These are phyloP conservation scores for Lasioglossum vierecki DNA, from an alignment of 2,888 invertebrate species.

Conservation along the genomic window DNA sequence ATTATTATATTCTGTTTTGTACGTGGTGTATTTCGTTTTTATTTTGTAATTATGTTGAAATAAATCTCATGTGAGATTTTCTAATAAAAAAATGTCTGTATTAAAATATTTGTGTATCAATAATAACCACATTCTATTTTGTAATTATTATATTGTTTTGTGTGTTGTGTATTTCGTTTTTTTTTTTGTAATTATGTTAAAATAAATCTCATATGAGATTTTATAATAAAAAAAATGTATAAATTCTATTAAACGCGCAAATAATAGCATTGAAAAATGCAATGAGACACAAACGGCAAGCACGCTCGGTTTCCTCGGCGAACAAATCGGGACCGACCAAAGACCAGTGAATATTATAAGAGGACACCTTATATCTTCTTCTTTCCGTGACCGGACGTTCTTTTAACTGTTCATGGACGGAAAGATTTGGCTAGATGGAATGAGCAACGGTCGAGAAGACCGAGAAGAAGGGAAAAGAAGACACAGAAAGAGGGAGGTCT, in stretches of 20 bases:
- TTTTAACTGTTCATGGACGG: slow-evolving; percentile 27
- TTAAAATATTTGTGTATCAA: no score
- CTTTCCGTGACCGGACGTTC: slow-evolving; percentile 12
- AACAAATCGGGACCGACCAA: neutral
- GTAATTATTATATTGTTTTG: no score
- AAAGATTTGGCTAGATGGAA: neutral
- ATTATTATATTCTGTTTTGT: no score
- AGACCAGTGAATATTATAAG: neutral
- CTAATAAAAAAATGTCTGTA: no score
- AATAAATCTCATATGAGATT: no score
- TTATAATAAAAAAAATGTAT: neutral
- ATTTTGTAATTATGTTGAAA: no score
- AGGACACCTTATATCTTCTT: neutral
- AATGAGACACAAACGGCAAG: neutral
- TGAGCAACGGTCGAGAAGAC: neutral
- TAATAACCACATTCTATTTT: no score
- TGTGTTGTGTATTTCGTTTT: no score
- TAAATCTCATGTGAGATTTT: no score
- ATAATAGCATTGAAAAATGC: neutral
- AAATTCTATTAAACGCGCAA: neutral
- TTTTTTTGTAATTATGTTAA: no score
- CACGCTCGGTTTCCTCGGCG: neutral
- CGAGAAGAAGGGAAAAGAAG: neutral
- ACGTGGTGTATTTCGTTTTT: no score
- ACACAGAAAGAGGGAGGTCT: slow-evolving; percentile 18